These are phyloP conservation scores for Protomyctophum bolini DNA, from an alignment of 2,113 vertebrate species.

Conservation along the genomic window DNA sequence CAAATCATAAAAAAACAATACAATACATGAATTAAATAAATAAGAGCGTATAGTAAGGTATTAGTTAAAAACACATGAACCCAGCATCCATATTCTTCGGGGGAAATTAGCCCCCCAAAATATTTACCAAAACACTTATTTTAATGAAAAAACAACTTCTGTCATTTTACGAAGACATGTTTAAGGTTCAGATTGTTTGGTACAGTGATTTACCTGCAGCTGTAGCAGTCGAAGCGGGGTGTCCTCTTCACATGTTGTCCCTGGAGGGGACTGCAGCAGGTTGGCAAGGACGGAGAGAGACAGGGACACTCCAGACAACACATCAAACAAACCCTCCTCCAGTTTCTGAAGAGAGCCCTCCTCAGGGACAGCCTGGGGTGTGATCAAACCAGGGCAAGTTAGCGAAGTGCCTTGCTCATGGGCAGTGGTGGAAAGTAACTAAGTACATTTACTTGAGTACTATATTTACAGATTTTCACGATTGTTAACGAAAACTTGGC, in stretches of 20 bases:
- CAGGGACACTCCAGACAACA: constrained; percentile 76
- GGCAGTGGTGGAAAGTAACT: background rate
- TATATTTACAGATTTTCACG: no score
- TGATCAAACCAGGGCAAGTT: constrained; percentile 13
- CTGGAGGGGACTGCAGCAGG: constrained; percentile 69
- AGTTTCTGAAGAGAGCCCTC: constrained; percentile 62
- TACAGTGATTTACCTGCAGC: constrained; percentile 72
- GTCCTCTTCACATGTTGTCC: constrained; percentile 66
- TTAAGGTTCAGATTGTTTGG: background rate
- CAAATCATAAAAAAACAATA: no score
- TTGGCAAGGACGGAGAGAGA: constrained; percentile 79
- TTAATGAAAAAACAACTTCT: no score
- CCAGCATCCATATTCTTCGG: no score
- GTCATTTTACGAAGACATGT: no score
- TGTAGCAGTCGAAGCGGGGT: constrained; percentile 66
- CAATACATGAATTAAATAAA: no score
- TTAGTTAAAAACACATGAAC: no score
- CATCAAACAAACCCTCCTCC: constrained; percentile 83
- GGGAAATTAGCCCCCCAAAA: no score
- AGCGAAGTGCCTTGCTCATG: background rate
- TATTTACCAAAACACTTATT: no score
- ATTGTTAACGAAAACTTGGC: no score
- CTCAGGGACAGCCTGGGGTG: constrained; percentile 64
- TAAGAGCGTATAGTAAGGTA: no score
- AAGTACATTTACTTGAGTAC: no score